Percentiles rank a stretch among this genome's conserved stretches.
phyloP scores from a whole-genome alignment of 53 echinoderm and acorn worm genomes.

The Echinometra lucunter region DNA sequence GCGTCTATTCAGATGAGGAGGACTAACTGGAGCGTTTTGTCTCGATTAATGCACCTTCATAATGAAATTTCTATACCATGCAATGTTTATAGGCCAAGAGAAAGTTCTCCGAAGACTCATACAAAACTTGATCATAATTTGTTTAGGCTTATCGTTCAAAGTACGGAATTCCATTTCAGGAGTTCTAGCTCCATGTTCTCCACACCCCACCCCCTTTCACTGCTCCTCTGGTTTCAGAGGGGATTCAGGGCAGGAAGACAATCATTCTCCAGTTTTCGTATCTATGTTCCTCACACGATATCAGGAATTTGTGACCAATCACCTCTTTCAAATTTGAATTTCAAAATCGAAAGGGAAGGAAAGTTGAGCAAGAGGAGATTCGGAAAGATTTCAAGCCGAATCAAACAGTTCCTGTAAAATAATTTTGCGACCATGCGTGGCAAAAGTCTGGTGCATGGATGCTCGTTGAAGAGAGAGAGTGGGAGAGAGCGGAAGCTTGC shows the following conservation, averaged over 20 bases:
- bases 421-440: slow-evolving; percentile 51
- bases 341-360: background rate
- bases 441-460: slow-evolving; percentile 27
- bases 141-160: background rate
- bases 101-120: background rate
- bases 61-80: too few relatives aligned
- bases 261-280: background rate
- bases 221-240: background rate
- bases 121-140: background rate
- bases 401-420: slow-evolving; percentile 49
- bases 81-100: too few relatives aligned
- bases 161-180: background rate
- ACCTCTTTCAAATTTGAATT: background rate
- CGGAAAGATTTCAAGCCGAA: background rate
- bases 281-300: slow-evolving; percentile 7
- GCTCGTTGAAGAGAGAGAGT: slow-evolving; percentile 4
- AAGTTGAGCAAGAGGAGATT: slow-evolving; percentile 5
- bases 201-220: background rate
- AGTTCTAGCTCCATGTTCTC: background rate
- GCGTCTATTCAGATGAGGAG: too few relatives aligned
- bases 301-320: slow-evolving; percentile 28
- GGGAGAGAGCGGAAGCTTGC: slow-evolving; percentile 25
- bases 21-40: too few relatives aligned
- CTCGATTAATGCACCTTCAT: too few relatives aligned
- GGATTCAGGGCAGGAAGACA: background rate